Conservation (phyloP, 92 coral and sea anemone genomes). For the Desmophyllum pertusum region DNA sequence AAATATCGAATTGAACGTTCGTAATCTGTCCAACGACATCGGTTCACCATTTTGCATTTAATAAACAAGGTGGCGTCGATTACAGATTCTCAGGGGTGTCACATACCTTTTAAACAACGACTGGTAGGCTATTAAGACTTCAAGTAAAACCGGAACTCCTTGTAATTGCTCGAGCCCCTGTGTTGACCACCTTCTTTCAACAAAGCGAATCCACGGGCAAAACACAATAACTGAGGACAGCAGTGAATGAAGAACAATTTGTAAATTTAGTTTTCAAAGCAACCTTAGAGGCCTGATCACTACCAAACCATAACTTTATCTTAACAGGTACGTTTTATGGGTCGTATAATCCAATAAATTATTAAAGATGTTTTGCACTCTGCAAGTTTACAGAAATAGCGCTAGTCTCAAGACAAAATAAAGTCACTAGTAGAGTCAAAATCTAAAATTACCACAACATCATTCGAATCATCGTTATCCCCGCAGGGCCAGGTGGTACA, state of each 20-base stretch:
- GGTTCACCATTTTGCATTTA: not conserved
- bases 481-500: no score
- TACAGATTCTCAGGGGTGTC: not conserved
- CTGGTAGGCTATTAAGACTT: not conserved
- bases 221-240: not conserved
- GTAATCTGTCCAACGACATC: not conserved
- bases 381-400: slow-evolving; percentile 29
- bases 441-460: not conserved
- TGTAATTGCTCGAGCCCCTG: not conserved
- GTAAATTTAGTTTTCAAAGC: not conserved
- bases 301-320: slow-evolving; percentile 6
- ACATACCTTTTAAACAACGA: slow-evolving; percentile 5
- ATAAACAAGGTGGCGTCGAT: not conserved
- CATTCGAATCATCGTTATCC: slow-evolving; percentile 3
- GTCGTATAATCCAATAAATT: slow-evolving; percentile 25
- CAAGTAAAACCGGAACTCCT: not conserved
- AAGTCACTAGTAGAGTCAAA: slow-evolving; percentile 23
- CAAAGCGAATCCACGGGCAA: no score
- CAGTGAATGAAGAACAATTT: not conserved
- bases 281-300: not conserved
- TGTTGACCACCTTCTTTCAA: not conserved
- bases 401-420: slow-evolving; percentile 3
- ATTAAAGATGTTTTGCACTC: slow-evolving; percentile 15
- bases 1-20: not conserved
- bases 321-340: slow-evolving; percentile 37